phyloP scores from a whole-genome alignment of 1,140 invertebrate species.

The Trachelipus rathkii region DNA sequence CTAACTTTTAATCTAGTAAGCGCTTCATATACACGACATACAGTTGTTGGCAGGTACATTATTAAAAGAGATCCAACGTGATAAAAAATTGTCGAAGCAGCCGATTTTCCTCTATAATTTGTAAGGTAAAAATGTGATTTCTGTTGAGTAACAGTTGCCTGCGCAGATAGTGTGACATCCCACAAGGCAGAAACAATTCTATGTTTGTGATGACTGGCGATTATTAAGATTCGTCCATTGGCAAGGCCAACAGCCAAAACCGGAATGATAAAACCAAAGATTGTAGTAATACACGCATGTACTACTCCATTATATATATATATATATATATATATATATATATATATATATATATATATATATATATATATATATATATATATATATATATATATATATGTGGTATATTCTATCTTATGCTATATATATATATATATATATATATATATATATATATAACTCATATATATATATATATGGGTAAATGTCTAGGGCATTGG shows the following conservation, averaged over 20 bases:
- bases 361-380: no score
- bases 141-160: slow-evolving; percentile 76
- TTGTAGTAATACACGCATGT: slow-evolving; percentile 58
- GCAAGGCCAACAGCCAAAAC: slow-evolving; percentile 64
- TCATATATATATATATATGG: no score
- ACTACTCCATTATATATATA: slow-evolving; percentile 14
- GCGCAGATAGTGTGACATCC: slow-evolving; percentile 74
- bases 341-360: no score
- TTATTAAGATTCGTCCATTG: slow-evolving; percentile 65
- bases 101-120: slow-evolving; percentile 60
- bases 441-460: no score
- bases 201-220: slow-evolving; percentile 73
- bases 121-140: slow-evolving; percentile 63
- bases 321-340: no score
- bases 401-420: no score
- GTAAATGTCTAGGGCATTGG: no score
- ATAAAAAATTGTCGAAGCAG: slow-evolving; percentile 65
- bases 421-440: no score
- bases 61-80: slow-evolving; percentile 66
- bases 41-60: slow-evolving; percentile 69
- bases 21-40: slow-evolving; percentile 63
- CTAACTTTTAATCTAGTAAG: slow-evolving; percentile 46
- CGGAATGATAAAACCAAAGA: slow-evolving; percentile 57
- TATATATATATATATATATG: no score
- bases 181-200: slow-evolving; percentile 77